Base-by-base conservation (phyloP, 2,797 vertebrate genomes). In the Craterocephalus amniculus region DNA sequence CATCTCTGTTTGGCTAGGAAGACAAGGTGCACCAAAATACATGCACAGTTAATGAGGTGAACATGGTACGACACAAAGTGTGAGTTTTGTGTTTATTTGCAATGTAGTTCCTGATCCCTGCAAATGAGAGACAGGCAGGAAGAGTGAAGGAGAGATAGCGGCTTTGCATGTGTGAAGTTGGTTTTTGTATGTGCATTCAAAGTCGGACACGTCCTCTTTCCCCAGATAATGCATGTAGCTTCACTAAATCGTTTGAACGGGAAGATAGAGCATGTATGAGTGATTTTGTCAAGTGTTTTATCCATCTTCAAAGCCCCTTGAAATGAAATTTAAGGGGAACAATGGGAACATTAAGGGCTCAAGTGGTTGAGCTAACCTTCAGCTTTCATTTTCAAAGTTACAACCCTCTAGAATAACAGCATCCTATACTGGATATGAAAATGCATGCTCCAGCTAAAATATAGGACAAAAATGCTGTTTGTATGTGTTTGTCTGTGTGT, bases 401-500 rank as follows among this genome's bases (percentile, higher is more conserved):
- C 18, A 57, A 26, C 74, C 59, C 54, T 55, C 60, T 7, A 54
- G 55, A 81, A 74, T 73, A 64, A 74, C 63, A 63, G 31, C 34
- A 31, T 68, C 52, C 56, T 16, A 45, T n/a, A 6, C 38, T 68
- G 66, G 74, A 83, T 83, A 80, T 69, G 66, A 87, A 85, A 75
- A 70, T 57, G 43, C 22, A 60, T 38, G 64, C 63, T 10, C 79
- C 72, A 78, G 74, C 71, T 66, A 58, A 82, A 89, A 91, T 90
- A 85, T 86, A 83, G 89, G 90, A 84, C 90, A 91, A 80, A 74
- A 72, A 89, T 51, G 70, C 67, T 54, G 62, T 74, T 81, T 77
- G 74, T 63, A 68, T 80, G 77, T 70, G 63, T 9, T 31, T 13
- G 52, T 48, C 65, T 56, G 58, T 79, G 83, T 83, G 82, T 72